Evolutionary conservation across 2,797 vertebrate species (phyloP), one percentile per base, ranked within the genome.

Genomic region (Octomys mimax): DNA sequence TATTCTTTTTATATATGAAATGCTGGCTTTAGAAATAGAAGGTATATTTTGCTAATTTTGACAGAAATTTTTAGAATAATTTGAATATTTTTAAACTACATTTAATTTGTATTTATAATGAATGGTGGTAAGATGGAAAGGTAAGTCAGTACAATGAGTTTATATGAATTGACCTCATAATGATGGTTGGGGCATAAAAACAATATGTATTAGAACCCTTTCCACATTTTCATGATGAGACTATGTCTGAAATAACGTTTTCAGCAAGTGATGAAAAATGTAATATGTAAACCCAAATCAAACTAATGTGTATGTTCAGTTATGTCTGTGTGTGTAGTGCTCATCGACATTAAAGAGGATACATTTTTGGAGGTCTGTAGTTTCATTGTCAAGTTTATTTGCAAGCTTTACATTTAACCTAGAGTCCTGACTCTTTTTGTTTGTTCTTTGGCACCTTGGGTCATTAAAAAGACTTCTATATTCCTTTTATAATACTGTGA

Each of bases 311-410:
- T 96, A 78, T 62, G 85, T 95, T 95, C 59, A 88, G 61, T 92
- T 94, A 77, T 89, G 95, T 97, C 97, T 97, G 93, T 96, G 96
- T 95, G 92, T 98, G 95, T 94, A 97, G 94, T 96, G 97, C 92
- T 96, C 78, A 88, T 95, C 96, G 83, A 97, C 89, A 98, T 98
- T 98, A 98, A 98, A 98, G 93, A 97, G 82, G 96, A 93, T 36
- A 97, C 83, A 78, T 92, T 94, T 97, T 93, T 78, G 71, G 87
- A 94, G 95, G 6, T 94, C 28, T 12, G 49, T 90, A 90, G 77
- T 96, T 1, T 91, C 68, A 71, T 54, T 92, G 86, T 92, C 71
- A 33, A 0, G 9, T 92, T 92, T 83, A 80, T 94, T 84, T 89
- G 61, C 3, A 52, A 73, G 54, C 46, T 87, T 96, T 79, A 78